Percentiles rank a stretch among this genome's conserved stretches.
Evolutionary conservation across 2,797 vertebrate genomes (phyloP).

Genomic region (Coluber constrictor): DNA sequence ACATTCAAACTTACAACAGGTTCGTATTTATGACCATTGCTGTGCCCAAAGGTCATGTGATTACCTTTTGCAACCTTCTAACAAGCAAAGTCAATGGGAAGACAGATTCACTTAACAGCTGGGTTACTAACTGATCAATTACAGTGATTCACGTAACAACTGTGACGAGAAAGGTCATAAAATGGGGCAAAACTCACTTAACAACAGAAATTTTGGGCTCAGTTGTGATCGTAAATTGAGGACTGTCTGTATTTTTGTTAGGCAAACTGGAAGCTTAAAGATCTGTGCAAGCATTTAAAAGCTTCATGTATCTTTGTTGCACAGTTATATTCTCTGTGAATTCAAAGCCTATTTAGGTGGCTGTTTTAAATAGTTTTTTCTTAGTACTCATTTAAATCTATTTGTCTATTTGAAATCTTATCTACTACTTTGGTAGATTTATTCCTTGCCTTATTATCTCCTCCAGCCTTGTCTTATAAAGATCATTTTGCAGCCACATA

Average conservation of each 20-base stretch:
- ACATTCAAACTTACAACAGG: background rate
- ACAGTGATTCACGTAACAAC: background rate
- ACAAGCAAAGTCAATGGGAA: background rate
- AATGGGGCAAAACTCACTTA: background rate
- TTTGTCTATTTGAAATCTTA: constrained; percentile 49
- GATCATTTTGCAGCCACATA: constrained; percentile 43
- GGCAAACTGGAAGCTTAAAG: background rate
- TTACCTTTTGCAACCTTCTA: background rate
- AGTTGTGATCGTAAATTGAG: background rate
- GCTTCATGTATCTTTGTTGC: background rate
- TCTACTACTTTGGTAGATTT: constrained; percentile 42
- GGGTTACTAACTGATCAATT: background rate
- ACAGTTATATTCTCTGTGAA: constrained; percentile 53
- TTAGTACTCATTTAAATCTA: constrained; percentile 36
- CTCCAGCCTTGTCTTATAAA: constrained; percentile 40
- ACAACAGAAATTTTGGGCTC: background rate
- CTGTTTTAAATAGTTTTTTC: constrained; percentile 60
- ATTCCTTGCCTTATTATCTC: constrained; percentile 39
- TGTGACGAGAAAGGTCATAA: background rate
- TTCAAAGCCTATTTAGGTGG: constrained; percentile 51
- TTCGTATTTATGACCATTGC: background rate
- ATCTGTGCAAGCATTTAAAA: background rate
- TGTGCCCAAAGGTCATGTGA: background rate
- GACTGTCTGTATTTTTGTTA: constrained; percentile 23
- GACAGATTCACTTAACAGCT: background rate